A percentile compares a stretch with the other conserved stretches of the same genome.
Conservation (phyloP, 2,888 invertebrate genomes). For the Margaritifera margaritifera region DNA sequence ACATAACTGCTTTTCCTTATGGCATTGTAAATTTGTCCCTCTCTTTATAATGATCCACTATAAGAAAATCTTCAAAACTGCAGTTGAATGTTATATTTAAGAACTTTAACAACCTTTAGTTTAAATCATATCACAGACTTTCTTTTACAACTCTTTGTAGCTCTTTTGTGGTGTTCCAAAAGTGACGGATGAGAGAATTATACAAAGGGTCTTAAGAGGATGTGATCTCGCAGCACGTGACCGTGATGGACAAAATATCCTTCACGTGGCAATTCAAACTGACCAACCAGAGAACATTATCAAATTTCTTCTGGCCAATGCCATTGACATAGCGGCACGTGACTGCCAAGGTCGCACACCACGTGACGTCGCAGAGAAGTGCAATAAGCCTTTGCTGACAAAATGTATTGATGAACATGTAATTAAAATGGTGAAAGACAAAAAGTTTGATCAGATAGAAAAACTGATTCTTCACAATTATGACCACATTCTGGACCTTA, state of each 20-base stretch:
- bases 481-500: slow-evolving; percentile 65
- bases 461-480: slow-evolving; percentile 64
- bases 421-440: slow-evolving; percentile 53
- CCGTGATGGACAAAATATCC: slow-evolving; percentile 54
- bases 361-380: slow-evolving; percentile 49
- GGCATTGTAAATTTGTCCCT: too few species aligned
- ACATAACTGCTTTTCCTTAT: too few species aligned
- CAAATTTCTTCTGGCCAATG: slow-evolving; percentile 39
- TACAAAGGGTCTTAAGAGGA: slow-evolving; percentile 52
- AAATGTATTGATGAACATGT: slow-evolving; percentile 53
- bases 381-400: slow-evolving; percentile 39
- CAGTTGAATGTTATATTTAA: too few species aligned
- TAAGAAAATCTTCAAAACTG: too few species aligned
- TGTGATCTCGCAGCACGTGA: slow-evolving; percentile 56
- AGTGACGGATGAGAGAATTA: slow-evolving; percentile 53
- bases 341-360: slow-evolving; percentile 56
- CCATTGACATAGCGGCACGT: slow-evolving; percentile 54
- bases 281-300: slow-evolving; percentile 44
- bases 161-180: slow-evolving; percentile 50
- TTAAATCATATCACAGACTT: too few species aligned
- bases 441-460: slow-evolving; percentile 57
- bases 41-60: too few species aligned
- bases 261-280: slow-evolving; percentile 52
- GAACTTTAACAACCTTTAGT: too few species aligned
- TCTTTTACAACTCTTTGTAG: slow-evolving; percentile 36